Evolutionary conservation across 1,140 invertebrate genomes (phyloP).

Genomic region (Psix sp.): DNA sequence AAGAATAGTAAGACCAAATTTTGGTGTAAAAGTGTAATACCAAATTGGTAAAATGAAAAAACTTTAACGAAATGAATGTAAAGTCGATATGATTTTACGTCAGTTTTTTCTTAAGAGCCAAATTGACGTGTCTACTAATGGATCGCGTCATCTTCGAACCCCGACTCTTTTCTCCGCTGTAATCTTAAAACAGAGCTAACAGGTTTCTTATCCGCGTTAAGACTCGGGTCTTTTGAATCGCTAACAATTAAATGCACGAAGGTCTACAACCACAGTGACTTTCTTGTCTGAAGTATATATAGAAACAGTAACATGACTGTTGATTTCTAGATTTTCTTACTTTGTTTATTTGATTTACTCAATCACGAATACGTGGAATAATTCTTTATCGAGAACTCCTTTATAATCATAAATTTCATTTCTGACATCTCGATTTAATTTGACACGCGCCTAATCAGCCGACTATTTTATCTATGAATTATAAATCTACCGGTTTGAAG

Average conservation of each 20-base stretch:
- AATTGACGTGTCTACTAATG: conserved; percentile 78
- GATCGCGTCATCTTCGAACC: conserved; percentile 70
- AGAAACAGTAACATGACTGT: conserved; percentile 27
- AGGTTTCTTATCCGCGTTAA: conserved; percentile 65
- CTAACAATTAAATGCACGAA: conserved; percentile 62
- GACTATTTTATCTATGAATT: conserved; percentile 2
- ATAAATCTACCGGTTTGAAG: not conserved
- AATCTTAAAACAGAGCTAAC: conserved; percentile 64
- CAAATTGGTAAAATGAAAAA: conserved; percentile 17
- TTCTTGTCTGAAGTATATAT: conserved; percentile 30
- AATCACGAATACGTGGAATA: not conserved
- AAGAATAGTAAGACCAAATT: too few relatives aligned
- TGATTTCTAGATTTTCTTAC: conserved; percentile 36
- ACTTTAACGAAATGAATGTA: conserved; percentile 30
- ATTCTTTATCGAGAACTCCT: not conserved
- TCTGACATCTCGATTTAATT: conserved; percentile 5
- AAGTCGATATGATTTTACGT: conserved; percentile 69
- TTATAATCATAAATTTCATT: not conserved
- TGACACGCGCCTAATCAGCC: conserved; percentile 10
- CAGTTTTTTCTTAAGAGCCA: conserved; percentile 74
- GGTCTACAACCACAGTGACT: conserved; percentile 34
- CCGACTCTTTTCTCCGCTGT: conserved; percentile 55
- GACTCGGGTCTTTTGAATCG: conserved; percentile 55
- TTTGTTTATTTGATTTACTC: conserved; percentile 1
- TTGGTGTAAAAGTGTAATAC: conserved; percentile 25